A percentile compares a stretch with the other conserved stretches of the same genome.
phyloP scores from a whole-genome alignment of 2,797 vertebrate species.

The Squalus acanthias region DNA sequence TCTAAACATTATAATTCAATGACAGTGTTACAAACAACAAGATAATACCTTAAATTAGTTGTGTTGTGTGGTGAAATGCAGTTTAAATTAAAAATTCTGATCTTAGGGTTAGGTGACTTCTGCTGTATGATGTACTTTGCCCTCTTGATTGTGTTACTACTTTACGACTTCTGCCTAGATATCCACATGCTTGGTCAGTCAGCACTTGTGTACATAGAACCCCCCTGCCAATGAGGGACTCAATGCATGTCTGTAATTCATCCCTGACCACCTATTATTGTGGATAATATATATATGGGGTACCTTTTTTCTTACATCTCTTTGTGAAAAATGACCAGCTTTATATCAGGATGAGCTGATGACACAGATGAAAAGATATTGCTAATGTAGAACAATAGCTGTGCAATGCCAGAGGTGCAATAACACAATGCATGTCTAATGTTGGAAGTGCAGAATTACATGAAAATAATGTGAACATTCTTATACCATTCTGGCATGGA shows the following conservation, averaged over 20 bases:
- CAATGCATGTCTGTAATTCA: conserved; percentile 5
- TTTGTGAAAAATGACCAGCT: conserved; percentile 14
- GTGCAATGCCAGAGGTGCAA: not conserved
- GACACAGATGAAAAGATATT: not conserved
- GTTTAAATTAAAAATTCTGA: not conserved
- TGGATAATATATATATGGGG: conserved; percentile 8
- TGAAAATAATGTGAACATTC: not conserved
- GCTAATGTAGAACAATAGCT: not conserved
- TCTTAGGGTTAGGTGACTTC: not conserved
- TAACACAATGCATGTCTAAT: conserved; percentile 7
- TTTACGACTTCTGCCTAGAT: not conserved
- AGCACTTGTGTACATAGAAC: not conserved
- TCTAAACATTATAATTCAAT: not conserved
- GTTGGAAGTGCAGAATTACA: conserved; percentile 29
- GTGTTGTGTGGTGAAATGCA: not conserved
- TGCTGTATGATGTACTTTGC: not conserved
- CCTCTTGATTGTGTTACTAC: not conserved
- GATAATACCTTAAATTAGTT: not conserved
- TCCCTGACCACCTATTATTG: not conserved
- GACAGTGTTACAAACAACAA: not conserved
- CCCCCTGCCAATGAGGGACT: not conserved
- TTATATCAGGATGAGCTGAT: not conserved
- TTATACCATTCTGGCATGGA: not conserved
- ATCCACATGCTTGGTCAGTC: not conserved
- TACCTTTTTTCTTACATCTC: not conserved